Conservation (phyloP, 2,113 vertebrate species). For the Corythornis cristatus region DNA sequence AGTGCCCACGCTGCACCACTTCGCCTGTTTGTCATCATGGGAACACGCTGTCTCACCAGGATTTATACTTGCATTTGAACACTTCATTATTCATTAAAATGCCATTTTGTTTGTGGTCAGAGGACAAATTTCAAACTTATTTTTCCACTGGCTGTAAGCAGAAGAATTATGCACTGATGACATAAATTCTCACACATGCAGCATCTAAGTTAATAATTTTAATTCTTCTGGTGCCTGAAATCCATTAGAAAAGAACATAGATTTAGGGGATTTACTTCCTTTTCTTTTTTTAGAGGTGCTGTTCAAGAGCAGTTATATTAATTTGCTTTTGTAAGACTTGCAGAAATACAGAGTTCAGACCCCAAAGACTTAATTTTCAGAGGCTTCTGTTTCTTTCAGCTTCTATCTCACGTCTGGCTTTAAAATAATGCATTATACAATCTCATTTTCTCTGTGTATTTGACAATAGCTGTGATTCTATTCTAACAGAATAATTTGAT, state of each 20-base stretch:
- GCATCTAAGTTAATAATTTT: not conserved
- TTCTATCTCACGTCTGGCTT: slow-evolving; percentile 8
- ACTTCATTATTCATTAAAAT: slow-evolving; percentile 36
- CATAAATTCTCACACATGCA: not conserved
- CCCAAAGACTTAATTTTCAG: not conserved
- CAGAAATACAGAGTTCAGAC: not conserved
- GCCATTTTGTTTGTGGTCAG: not conserved
- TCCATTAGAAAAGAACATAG: not conserved
- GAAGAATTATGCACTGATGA: slow-evolving; percentile 4
- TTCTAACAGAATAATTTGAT: not conserved
- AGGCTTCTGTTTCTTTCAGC: not conserved
- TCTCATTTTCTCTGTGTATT: not conserved
- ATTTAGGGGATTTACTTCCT: not conserved
- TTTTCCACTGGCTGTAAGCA: not conserved
- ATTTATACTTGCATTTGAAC: not conserved
- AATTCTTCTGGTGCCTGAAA: not conserved
- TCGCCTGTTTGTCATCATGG: not conserved
- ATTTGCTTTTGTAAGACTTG: not conserved
- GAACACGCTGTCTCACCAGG: not conserved
- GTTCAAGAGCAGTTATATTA: not conserved
- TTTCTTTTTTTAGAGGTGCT: not conserved
- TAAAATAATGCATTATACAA: not conserved
- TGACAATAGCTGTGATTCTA: not conserved
- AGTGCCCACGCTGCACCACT: not conserved
- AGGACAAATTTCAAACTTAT: not conserved